Conservation (phyloP, 2,888 invertebrate species). For the Lydus trimaculatus region DNA sequence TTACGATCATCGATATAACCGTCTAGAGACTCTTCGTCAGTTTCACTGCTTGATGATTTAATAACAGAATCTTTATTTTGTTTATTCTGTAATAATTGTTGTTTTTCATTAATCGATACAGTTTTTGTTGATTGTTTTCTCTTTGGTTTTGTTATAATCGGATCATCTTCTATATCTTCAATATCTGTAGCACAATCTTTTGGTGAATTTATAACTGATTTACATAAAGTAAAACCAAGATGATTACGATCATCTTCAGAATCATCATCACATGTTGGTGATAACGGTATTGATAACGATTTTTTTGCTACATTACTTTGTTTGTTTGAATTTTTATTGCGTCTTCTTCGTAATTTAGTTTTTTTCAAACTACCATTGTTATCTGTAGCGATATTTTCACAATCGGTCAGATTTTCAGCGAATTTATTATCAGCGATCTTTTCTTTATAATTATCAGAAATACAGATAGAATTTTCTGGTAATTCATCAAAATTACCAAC, state of each 20-base stretch:
- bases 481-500: conserved; percentile 29
- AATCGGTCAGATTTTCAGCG: conserved; percentile 30
- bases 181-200: conserved; percentile 50
- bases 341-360: neutral
- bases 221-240: neutral
- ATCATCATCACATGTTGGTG: neutral
- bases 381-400: conserved; percentile 12
- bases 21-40: conserved; percentile 49
- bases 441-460: conserved; percentile 31
- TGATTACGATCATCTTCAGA: neutral
- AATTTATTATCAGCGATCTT: neutral
- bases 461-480: conserved; percentile 25
- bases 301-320: neutral
- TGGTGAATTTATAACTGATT: neutral
- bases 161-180: conserved; percentile 45
- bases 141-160: conserved; percentile 10
- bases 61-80: neutral
- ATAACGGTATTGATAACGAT: neutral
- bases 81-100: conserved; percentile 23
- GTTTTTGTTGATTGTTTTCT: conserved; percentile 17
- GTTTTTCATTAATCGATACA: conserved; percentile 8
- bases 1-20: conserved; percentile 41
- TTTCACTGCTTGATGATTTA: conserved; percentile 10
- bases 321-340: neutral
- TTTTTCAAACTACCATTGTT: neutral